Evolutionary conservation across 1,140 invertebrate genomes (phyloP).

Genomic region (Antheraea pernyi): DNA sequence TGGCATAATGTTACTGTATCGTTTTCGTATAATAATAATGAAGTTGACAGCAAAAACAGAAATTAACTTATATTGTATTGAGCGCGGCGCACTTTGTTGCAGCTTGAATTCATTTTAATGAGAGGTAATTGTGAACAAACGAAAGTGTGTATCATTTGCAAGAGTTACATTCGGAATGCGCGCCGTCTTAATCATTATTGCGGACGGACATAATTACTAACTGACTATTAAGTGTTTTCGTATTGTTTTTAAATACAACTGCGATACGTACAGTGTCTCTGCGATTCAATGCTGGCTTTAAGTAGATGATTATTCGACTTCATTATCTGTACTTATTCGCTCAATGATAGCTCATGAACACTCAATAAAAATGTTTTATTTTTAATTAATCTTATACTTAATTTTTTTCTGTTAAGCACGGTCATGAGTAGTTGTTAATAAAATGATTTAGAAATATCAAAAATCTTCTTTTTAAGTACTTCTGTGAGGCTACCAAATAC

Average conservation of each 20-base stretch:
- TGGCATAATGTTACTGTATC: neutral
- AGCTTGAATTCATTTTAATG: neutral
- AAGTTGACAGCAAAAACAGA: neutral
- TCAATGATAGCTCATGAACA: neutral
- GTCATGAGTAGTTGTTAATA: neutral
- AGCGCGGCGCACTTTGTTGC: slow-evolving; percentile 1
- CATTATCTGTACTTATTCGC: neutral
- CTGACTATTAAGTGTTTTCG: neutral
- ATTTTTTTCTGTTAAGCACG: neutral
- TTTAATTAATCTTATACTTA: neutral
- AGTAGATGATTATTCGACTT: neutral
- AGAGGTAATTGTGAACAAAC: slow-evolving; percentile 1
- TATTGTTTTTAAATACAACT: neutral
- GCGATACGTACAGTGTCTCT: neutral
- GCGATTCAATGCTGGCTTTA: neutral
- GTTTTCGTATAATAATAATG: neutral
- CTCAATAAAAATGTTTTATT: neutral
- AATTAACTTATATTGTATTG: neutral
- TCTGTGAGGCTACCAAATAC: no score
- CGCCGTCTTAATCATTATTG: neutral
- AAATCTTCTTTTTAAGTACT: no score
- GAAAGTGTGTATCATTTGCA: slow-evolving; percentile 2
- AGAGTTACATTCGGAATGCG: neutral
- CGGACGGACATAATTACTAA: neutral
- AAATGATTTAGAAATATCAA: no score